These are phyloP conservation scores for Hoplostethus atlanticus DNA, from an alignment of 2,797 vertebrate species.

Conservation along the genomic window DNA sequence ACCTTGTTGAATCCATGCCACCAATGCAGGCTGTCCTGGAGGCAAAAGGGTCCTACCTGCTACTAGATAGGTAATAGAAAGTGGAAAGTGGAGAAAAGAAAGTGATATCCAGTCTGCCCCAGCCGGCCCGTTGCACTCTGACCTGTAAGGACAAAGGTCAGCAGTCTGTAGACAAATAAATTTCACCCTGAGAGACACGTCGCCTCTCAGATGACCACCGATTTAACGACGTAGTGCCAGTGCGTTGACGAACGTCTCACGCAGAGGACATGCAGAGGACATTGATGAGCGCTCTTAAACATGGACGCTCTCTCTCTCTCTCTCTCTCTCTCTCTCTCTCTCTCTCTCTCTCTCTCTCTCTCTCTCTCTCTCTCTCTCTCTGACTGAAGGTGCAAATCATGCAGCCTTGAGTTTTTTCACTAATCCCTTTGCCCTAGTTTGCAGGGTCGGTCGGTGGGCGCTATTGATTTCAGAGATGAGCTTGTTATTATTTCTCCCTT, in stretches of 20 bases:
- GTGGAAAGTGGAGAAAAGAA: not conserved
- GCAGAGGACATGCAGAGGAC: constrained; percentile 20
- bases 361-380: not conserved
- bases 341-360: not conserved
- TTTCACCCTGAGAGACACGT: constrained; percentile 31
- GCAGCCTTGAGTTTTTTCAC: not conserved
- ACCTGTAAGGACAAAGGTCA: constrained; percentile 45
- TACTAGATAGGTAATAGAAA: too few relatives aligned
- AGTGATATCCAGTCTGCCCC: constrained; percentile 23
- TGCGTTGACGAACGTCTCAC: constrained; percentile 26
- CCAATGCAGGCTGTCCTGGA: too few relatives aligned
- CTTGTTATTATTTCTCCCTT: constrained; percentile 7
- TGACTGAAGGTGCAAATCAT: constrained; percentile 23
- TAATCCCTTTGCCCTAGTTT: constrained; percentile 42
- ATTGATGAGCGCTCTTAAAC: constrained; percentile 4
- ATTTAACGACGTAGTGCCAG: constrained; percentile 35
- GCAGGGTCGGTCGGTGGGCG: constrained; percentile 13
- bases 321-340: not conserved
- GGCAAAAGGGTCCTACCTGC: too few relatives aligned
- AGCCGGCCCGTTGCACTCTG: constrained; percentile 41
- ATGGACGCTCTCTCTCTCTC: not conserved
- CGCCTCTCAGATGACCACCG: constrained; percentile 46
- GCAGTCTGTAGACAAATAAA: constrained; percentile 52
- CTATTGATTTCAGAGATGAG: constrained; percentile 27
- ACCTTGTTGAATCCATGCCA: too few relatives aligned